phyloP scores from a whole-genome alignment of 2,888 invertebrate species.

The Agrotis exclamationis region DNA sequence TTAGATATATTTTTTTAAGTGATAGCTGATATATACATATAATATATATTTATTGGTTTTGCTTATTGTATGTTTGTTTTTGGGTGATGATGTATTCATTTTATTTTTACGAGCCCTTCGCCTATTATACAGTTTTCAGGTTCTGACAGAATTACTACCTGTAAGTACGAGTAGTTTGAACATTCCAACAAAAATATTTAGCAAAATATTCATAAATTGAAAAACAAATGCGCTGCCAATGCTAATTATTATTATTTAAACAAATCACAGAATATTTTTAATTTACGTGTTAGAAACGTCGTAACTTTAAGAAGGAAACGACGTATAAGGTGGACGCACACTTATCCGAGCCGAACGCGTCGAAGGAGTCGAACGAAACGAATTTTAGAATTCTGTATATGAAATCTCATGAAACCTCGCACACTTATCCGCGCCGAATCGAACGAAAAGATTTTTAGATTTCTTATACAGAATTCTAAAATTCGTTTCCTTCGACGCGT shows the following conservation, averaged over 20 bases:
- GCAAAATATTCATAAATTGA: conserved; percentile 6
- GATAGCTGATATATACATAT: neutral
- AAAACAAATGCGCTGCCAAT: neutral
- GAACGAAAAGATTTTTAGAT: no score
- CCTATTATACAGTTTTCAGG: conserved; percentile 8
- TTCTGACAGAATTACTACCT: conserved; percentile 11
- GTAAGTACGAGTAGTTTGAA: neutral
- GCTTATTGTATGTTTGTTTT: conserved; percentile 49
- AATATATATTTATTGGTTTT: conserved; percentile 21
- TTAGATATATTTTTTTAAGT: conserved; percentile 6
- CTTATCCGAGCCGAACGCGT: no score
- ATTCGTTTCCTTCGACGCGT: no score
- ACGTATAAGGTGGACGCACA: no score
- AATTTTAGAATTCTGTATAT: no score
- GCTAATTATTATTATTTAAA: conserved; percentile 13
- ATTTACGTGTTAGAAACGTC: neutral
- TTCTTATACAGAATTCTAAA: no score
- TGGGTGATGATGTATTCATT: conserved; percentile 24
- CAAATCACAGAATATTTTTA: conserved; percentile 1
- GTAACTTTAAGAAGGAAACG: neutral
- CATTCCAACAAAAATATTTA: neutral
- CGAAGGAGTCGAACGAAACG: no score
- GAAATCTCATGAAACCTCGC: no score
- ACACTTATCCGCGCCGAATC: no score
- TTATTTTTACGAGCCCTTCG: conserved; percentile 21